phyloP scores from a whole-genome alignment of 2,797 vertebrate species.

The Gadopsis bispinosus region DNA sequence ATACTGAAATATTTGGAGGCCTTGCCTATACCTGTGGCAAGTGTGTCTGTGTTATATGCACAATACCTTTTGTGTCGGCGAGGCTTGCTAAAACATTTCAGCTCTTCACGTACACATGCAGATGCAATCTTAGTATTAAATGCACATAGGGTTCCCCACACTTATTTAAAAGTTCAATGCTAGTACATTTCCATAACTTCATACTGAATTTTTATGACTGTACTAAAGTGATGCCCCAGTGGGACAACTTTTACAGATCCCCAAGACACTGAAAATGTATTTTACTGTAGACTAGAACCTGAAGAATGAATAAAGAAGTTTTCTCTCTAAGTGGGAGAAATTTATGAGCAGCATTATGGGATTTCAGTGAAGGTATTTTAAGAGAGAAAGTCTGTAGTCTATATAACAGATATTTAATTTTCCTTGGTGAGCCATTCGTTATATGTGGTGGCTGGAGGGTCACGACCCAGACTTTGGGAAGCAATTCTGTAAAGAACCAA shows the following conservation, averaged over 20 bases:
- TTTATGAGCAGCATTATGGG: neutral
- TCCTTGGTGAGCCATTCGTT: constrained; percentile 10
- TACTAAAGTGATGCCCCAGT: constrained; percentile 27
- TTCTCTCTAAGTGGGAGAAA: constrained; percentile 20
- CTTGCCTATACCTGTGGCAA: neutral
- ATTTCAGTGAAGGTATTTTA: constrained; percentile 23
- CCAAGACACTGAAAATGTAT: constrained; percentile 33
- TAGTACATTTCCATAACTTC: constrained; percentile 43
- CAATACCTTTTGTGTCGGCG: constrained; percentile 10
- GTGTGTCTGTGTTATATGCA: constrained; percentile 2
- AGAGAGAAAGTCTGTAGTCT: constrained; percentile 12
- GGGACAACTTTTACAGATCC: constrained; percentile 43
- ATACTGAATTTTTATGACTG: constrained; percentile 40
- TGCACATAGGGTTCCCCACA: constrained; percentile 30
- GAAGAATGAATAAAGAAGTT: constrained; percentile 19
- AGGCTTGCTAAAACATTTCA: constrained; percentile 35
- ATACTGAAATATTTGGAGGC: constrained; percentile 9
- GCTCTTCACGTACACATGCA: constrained; percentile 27
- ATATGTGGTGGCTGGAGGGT: constrained; percentile 7
- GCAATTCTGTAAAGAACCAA: constrained; percentile 29
- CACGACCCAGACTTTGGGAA: constrained; percentile 27
- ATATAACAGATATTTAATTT: constrained; percentile 10
- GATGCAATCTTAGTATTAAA: constrained; percentile 33
- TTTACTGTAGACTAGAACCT: constrained; percentile 38
- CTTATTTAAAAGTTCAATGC: constrained; percentile 35